Base-by-base conservation (phyloP, 2,113 vertebrate species). In the Tinamus guttatus region DNA sequence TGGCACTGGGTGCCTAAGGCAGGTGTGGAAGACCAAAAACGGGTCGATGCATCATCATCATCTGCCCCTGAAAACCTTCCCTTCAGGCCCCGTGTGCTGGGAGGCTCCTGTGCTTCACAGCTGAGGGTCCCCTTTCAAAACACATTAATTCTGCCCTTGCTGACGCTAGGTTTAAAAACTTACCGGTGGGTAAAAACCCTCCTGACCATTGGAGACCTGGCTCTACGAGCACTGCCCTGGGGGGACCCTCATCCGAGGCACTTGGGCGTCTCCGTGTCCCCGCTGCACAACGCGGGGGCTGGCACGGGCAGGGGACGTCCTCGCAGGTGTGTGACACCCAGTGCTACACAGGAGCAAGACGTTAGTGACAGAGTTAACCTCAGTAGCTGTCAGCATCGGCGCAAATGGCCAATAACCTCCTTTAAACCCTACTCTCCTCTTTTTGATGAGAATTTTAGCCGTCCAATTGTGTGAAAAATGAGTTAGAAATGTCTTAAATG, bases 21-120 rank as follows among this genome's bases (percentile, higher is more conserved):
- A 81, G 45, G 15, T 64, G 34, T 56, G 77, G 92, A 92, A 94
- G 80, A 71, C 24, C 38, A 60, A 81, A 81, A 90, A 47, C 28
- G 38, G 54, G 63, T 51, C 81, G 40, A 83, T 63, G n/a, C 64
- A 81, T 32, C 51, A 68, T 32, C 51, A 68, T 1, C 83, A 7
- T 5, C 21, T 81, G 47, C 43, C 36, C 70, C 12, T 21, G 62
- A 27, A 90, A 93, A 32, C 40, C 32, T 69, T 36, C 68, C n/a
- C 47, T 86, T 52, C 22, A 45, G 64, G 22, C 10, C 11, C 41
- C 32, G 22, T 7, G 38, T 13, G n/a, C 2, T 64, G 8, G 51
- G 34, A 81, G 16, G 52, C 22, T 62, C 51, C 70, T 71, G 27
- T 47, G 65, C 41, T 75, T 90, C 34, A 52, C 68, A 75, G 34